A percentile compares a stretch with the other conserved stretches of the same genome.
phyloP scores from a whole-genome alignment of 2,888 invertebrate genomes.

The Linhomoeus sp. region DNA sequence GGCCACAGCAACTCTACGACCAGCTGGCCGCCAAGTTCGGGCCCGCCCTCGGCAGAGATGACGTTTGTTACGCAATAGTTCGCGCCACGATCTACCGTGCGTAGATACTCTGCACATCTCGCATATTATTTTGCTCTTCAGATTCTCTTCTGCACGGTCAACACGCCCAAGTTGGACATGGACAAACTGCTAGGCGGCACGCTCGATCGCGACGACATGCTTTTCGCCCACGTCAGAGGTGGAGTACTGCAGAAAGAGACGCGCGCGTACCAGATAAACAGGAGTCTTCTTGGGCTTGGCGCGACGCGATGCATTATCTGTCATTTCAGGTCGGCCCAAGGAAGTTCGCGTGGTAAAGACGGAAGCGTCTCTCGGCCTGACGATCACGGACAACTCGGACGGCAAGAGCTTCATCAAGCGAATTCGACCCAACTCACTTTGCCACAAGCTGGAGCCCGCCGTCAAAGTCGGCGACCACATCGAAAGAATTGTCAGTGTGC shows the following conservation, averaged over 20 bases:
- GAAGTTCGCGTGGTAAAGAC: constrained; percentile 83
- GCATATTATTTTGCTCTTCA: constrained; percentile 36
- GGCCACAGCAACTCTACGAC: constrained; percentile 79
- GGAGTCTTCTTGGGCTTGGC: too few species aligned
- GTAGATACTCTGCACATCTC: too few species aligned
- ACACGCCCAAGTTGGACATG: constrained; percentile 95
- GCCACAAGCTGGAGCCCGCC: constrained; percentile 39
- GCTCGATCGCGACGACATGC: constrained; percentile 91
- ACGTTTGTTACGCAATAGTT: neutral
- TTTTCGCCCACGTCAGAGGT: constrained; percentile 89
- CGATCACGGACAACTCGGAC: constrained; percentile 92
- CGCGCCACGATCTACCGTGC: too few species aligned
- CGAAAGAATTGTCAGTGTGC: constrained; percentile 8
- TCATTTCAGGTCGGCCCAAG: constrained; percentile 58
- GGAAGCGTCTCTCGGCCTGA: constrained; percentile 78
- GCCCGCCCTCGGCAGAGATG: constrained; percentile 29
- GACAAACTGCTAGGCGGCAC: constrained; percentile 78
- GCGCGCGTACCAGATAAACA: neutral
- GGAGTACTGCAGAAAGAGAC: too few species aligned
- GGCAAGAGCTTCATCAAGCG: constrained; percentile 93
- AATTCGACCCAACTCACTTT: constrained; percentile 77
- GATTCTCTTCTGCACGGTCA: constrained; percentile 88
- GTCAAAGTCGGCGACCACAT: constrained; percentile 69
- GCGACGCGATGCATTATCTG: too few species aligned
- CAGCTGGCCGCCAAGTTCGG: constrained; percentile 84